Percentiles rank a stretch among this genome's conserved stretches.
These are phyloP conservation scores for Hestina assimilis DNA, from an alignment of 1,140 invertebrate genomes.

Conservation along the genomic window DNA sequence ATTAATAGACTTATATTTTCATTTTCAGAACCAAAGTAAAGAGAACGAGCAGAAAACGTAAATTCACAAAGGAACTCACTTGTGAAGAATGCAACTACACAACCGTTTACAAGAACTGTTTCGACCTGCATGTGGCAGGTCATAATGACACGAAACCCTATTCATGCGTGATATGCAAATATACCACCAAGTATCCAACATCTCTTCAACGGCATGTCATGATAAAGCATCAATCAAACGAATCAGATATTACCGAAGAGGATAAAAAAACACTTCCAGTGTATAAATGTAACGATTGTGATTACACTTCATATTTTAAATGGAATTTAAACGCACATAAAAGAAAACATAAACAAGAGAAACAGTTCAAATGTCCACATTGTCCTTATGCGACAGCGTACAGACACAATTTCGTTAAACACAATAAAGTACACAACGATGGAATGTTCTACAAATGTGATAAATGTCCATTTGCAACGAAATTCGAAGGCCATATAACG, in stretches of 20 bases:
- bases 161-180: conserved; percentile 36
- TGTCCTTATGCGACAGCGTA: conserved; percentile 49
- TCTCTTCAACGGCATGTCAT: conserved; percentile 39
- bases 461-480: conserved; percentile 53
- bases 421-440: conserved; percentile 41
- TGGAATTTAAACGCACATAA: conserved; percentile 51
- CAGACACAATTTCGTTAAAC: conserved; percentile 48
- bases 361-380: conserved; percentile 47
- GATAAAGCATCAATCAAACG: conserved; percentile 35
- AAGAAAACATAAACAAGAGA: conserved; percentile 47
- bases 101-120: conserved; percentile 63
- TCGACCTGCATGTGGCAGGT: conserved; percentile 50
- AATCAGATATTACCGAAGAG: conserved; percentile 6
- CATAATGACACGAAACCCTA: conserved; percentile 36
- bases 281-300: conserved; percentile 42
- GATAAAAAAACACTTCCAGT: conserved; percentile 9
- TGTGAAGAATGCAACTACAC: conserved; percentile 68
- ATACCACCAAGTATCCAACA: conserved; percentile 43
- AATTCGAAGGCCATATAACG: conserved; percentile 47
- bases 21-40: conserved; percentile 20
- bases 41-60: conserved; percentile 21
- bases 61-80: conserved; percentile 29
- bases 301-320: conserved; percentile 45
- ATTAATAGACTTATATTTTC: neutral
- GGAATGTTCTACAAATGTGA: conserved; percentile 46